Base-by-base conservation (phyloP, 2,113 vertebrate genomes). In the Cochlearius cochlearius region DNA sequence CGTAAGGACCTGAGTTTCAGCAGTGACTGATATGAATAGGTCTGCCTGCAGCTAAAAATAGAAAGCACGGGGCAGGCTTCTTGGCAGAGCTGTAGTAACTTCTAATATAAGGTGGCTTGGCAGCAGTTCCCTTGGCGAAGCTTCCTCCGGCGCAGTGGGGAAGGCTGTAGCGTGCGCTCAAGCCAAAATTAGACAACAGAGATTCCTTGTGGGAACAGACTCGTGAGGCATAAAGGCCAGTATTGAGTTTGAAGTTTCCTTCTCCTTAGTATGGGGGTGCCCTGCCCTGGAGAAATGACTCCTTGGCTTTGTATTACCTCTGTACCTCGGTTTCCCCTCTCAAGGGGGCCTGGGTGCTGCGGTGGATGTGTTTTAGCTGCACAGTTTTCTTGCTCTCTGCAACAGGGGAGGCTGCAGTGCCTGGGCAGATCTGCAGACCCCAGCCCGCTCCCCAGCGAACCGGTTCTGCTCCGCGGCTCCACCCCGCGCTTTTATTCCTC, bases 1-100 rank as follows among this genome's bases (percentile, higher is more conserved):
- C 5, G 3, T 60, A 63, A 92, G 86, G 73, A 75, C 62, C 47
- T 5, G 56, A 45, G 52, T 45, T 91, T 78, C 86, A 76, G 82
- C 79, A 11, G 60, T 56, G 91, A 72, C 83, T 84, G 82, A 62
- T 91, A 94, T 22, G 76, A 96, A 94, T 69, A 92, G 81, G 77
- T 85, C 85, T 97, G 93, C 96, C 93, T 88, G 77, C 92, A 91
- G 90, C 87, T 96, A 96, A 96, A 96, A 96, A 96, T 95, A 96
- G 93, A 82, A 88, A 79, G 74, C 69, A 32, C 27, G 0, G 92
- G 88, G 90, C 85, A 90, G 85, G 93, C 92, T 96, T 96, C 93
- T 81, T 73, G 81, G 77, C 87, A 91, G 96, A 91, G 94, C 96
- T 50, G 58, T 85, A 95, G 94, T 93, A 93, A 88, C 80, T 96